These are phyloP conservation scores for Oopsacas minuta DNA, from an alignment of 37 sponge, comb jelly and placozoan genomes.

Conservation along the genomic window DNA sequence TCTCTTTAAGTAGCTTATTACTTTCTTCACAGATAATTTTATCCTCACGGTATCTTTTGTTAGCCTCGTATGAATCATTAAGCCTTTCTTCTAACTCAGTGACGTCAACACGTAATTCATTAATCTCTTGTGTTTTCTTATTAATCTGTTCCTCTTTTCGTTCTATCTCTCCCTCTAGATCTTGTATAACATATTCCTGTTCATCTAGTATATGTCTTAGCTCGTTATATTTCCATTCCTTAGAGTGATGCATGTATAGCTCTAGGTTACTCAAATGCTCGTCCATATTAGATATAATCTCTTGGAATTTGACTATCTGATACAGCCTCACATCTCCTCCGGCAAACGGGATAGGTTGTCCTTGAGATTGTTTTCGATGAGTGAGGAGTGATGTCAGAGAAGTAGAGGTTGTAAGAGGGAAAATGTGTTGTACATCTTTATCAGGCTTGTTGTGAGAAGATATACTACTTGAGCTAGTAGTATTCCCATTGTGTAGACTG, in stretches of 20 bases:
- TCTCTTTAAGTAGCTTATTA: not conserved
- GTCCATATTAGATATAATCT: not conserved
- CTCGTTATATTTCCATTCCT: not conserved
- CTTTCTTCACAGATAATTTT: not conserved
- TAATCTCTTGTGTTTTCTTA: not conserved
- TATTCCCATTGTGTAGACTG: too few relatives aligned
- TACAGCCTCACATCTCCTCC: not conserved
- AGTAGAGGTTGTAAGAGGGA: not conserved
- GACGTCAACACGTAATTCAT: not conserved
- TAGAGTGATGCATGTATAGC: not conserved
- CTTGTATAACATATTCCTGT: not conserved
- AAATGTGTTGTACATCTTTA: too few relatives aligned
- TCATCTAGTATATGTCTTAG: not conserved
- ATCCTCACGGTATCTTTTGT: not conserved
- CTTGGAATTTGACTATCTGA: not conserved
- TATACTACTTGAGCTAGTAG: too few relatives aligned
- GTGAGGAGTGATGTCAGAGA: not conserved
- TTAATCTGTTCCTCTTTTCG: not conserved
- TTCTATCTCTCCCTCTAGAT: not conserved
- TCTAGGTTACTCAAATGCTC: not conserved
- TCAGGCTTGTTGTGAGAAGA: too few relatives aligned
- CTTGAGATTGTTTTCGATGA: not conserved
- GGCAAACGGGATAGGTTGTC: not conserved
- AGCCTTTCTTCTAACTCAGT: not conserved
- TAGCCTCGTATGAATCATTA: not conserved